Percentiles rank a stretch among this genome's conserved stretches.
These are phyloP conservation scores for Pandemis heparana DNA, from an alignment of 2,888 invertebrate species.

Conservation along the genomic window DNA sequence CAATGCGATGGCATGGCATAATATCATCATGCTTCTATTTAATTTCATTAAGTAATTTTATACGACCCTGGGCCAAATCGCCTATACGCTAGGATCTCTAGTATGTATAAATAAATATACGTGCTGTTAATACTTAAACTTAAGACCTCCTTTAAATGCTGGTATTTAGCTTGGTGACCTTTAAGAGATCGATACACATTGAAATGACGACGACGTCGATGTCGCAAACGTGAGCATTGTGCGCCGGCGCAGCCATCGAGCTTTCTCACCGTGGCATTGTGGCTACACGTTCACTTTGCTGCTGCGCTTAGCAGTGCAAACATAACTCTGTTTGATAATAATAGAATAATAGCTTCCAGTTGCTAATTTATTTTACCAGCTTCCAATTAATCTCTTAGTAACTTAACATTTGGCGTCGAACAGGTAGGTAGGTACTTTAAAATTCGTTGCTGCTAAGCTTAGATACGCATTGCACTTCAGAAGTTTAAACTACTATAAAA, in stretches of 20 bases:
- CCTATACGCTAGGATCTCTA: background rate
- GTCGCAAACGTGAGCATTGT: slow-evolving; percentile 71
- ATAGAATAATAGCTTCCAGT: slow-evolving; percentile 4
- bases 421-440: background rate
- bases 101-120: no score
- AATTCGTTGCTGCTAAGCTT: background rate
- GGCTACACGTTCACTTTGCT: slow-evolving; percentile 70
- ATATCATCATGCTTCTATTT: no score
- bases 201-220: slow-evolving; percentile 61
- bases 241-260: slow-evolving; percentile 53
- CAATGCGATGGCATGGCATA: no score
- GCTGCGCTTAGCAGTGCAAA: slow-evolving; percentile 28
- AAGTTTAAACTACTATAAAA: slow-evolving; percentile 13
- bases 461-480: background rate
- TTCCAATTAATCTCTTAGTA: background rate
- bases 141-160: slow-evolving; percentile 40
- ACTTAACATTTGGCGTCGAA: background rate
- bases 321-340: slow-evolving; percentile 14
- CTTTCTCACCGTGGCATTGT: slow-evolving; percentile 78
- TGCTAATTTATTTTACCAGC: background rate
- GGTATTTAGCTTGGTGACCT: slow-evolving; percentile 62
- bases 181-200: slow-evolving; percentile 63
- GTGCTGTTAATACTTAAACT: slow-evolving; percentile 25
- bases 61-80: background rate
- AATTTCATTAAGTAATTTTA: background rate